These are phyloP conservation scores for Lamproptera curius DNA, from an alignment of 2,888 invertebrate species.

Conservation along the genomic window DNA sequence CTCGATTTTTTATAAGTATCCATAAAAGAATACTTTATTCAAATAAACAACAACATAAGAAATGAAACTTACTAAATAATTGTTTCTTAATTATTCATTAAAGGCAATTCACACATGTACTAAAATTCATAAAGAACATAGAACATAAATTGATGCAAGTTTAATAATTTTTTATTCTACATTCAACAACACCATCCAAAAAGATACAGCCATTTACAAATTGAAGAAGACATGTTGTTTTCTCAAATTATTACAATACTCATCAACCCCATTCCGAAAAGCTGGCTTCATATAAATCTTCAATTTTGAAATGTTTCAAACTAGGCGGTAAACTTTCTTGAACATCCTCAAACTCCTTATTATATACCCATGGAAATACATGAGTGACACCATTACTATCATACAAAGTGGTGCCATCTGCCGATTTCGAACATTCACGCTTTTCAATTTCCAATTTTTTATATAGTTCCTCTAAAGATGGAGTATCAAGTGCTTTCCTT, in stretches of 20 bases:
- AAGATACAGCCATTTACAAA: not conserved
- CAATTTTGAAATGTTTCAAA: slow-evolving; percentile 71
- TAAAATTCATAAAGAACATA: not conserved
- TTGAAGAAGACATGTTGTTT: no score
- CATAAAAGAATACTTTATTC: no score
- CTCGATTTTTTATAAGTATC: no score
- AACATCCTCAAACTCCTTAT: slow-evolving; percentile 61
- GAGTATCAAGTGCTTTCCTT: slow-evolving; percentile 31
- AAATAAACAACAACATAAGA: no score
- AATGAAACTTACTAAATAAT: no score
- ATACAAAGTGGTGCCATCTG: slow-evolving; percentile 37
- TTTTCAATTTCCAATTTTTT: slow-evolving; percentile 49
- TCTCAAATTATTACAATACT: not conserved
- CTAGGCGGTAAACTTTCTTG: slow-evolving; percentile 78
- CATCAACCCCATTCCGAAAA: slow-evolving; percentile 77
- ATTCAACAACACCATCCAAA: not conserved
- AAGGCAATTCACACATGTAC: not conserved
- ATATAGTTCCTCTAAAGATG: slow-evolving; percentile 55
- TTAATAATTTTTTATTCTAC: not conserved
- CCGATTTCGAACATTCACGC: slow-evolving; percentile 25
- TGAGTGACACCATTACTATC: slow-evolving; percentile 58
- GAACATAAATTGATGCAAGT: not conserved
- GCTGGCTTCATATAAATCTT: slow-evolving; percentile 67
- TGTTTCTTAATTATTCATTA: not conserved
- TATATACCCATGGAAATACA: slow-evolving; percentile 76